These are phyloP conservation scores for Denticeps clupeoides DNA, from an alignment of 2,797 vertebrate genomes.

Conservation along the genomic window DNA sequence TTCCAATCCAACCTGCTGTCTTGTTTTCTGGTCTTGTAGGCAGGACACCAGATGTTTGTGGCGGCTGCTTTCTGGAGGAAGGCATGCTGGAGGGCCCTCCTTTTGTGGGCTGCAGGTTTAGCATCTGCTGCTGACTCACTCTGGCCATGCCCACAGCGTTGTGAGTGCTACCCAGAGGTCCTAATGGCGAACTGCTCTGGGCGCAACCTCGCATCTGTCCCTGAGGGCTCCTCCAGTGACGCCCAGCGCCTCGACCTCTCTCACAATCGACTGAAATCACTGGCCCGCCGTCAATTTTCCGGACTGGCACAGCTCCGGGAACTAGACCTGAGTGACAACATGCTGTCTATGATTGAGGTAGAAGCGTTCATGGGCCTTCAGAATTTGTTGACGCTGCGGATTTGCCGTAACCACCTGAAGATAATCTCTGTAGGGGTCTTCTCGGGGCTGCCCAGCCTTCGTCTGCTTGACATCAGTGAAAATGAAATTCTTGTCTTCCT, in stretches of 20 bases:
- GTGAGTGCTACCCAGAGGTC: slow-evolving; percentile 51
- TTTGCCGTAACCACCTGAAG: slow-evolving; percentile 65
- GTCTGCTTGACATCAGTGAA: slow-evolving; percentile 63
- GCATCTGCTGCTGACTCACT: slow-evolving; percentile 31
- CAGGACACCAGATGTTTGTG: slow-evolving; percentile 53
- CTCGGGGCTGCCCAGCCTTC: slow-evolving; percentile 55
- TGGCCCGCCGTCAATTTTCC: slow-evolving; percentile 60
- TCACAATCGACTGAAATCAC: slow-evolving; percentile 58
- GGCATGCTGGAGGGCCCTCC: slow-evolving; percentile 47
- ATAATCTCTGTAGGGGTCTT: slow-evolving; percentile 66
- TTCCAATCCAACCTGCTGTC: neutral
- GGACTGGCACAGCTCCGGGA: slow-evolving; percentile 53
- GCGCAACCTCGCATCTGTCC: slow-evolving; percentile 50
- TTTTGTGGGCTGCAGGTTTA: slow-evolving; percentile 40
- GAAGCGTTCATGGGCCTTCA: slow-evolving; percentile 64
- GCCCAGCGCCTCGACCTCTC: slow-evolving; percentile 60
- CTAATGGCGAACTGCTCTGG: slow-evolving; percentile 62
- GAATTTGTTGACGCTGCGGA: slow-evolving; percentile 52
- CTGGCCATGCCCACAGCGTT: slow-evolving; percentile 54
- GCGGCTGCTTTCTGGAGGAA: slow-evolving; percentile 33
- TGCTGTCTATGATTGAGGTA: slow-evolving; percentile 46
- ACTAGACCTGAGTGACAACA: slow-evolving; percentile 71
- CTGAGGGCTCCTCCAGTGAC: slow-evolving; percentile 48
- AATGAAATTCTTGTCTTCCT: slow-evolving; percentile 76
- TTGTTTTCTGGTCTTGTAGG: slow-evolving; percentile 31